Evolutionary conservation across 1,140 invertebrate species (phyloP), one percentile per base, ranked within the genome.

Genomic region (Drosophila bipectinata): DNA sequence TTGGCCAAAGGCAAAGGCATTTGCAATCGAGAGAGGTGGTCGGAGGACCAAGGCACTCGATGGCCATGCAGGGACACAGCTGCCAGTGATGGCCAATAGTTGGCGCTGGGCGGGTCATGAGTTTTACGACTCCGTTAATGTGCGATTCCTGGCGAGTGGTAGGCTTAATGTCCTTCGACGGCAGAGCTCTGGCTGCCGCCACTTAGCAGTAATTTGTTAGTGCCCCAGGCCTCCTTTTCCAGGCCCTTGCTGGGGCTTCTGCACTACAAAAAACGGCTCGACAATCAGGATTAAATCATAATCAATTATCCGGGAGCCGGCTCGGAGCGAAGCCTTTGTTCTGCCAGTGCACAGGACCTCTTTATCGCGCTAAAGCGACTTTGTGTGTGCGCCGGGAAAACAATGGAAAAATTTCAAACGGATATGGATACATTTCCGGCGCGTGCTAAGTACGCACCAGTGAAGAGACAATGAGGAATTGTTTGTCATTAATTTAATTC

Each of bases 401-500:
- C 80, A 83, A 83, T 84, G 79, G 80, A 79, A 84, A 79, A 84
- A 63, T 83, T 84, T 67, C 60, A 72, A 83, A 76, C 76, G 76
- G 79, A 83, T 79, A 63, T 76, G 80, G 77, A 79, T 79, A 84
- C 72, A 84, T 83, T 84, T 84, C 80, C 80, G 76, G 76, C 80
- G 76, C 80, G 76, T 83, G 80, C 64, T 75, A 84, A 83, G 71
- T 66, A 66, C 67, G 54, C 73, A 72, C 54, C 76, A 72, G 62
- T 44, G 56, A 58, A 72, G 64, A 76, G 59, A 80, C 81, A 79
- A 84, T 85, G 81, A 84, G 75, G 68, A 85, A 79, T 84, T 85
- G 80, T 85, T 80, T 85, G 80, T 85, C 80, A 84, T 84, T 84
- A 85, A 80, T 85, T 85, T 84, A 75, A 83, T 83, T 77, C 66